Percentiles rank a stretch among this genome's conserved stretches.
Conservation (phyloP, 2,113 vertebrate genomes). For the Plecturocebus donacophilus region DNA sequence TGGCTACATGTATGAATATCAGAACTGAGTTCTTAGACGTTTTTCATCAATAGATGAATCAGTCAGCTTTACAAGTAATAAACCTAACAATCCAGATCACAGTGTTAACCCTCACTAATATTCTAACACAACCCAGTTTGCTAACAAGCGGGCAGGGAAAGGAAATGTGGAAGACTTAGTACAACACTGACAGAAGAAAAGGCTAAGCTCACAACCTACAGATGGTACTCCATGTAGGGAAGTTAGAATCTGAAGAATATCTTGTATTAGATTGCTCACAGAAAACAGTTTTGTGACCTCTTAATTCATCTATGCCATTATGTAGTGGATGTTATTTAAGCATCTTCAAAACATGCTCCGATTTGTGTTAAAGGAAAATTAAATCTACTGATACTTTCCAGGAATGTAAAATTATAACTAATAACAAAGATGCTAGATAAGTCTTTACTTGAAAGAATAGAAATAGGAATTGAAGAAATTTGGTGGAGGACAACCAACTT, state of each 20-base stretch:
- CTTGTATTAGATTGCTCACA: neutral
- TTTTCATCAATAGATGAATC: neutral
- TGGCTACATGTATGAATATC: neutral
- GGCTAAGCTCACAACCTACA: neutral
- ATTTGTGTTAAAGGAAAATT: neutral
- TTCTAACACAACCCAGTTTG: neutral
- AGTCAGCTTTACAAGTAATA: neutral
- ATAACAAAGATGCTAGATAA: neutral
- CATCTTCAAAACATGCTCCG: neutral
- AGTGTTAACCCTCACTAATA: neutral
- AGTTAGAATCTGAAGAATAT: neutral
- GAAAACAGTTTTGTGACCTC: neutral
- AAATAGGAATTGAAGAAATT: neutral
- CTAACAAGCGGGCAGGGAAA: neutral
- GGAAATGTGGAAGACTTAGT: neutral
- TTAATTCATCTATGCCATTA: neutral
- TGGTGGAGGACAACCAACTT: neutral
- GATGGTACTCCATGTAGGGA: neutral
- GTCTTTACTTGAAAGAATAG: neutral
- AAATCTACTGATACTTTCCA: neutral
- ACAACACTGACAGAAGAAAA: neutral
- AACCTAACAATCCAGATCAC: neutral
- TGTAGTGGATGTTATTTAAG: neutral
- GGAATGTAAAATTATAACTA: neutral
- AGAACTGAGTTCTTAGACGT: neutral